Conservation (phyloP, 1,140 invertebrate species). For the Brachionus asplanchnoidis region DNA sequence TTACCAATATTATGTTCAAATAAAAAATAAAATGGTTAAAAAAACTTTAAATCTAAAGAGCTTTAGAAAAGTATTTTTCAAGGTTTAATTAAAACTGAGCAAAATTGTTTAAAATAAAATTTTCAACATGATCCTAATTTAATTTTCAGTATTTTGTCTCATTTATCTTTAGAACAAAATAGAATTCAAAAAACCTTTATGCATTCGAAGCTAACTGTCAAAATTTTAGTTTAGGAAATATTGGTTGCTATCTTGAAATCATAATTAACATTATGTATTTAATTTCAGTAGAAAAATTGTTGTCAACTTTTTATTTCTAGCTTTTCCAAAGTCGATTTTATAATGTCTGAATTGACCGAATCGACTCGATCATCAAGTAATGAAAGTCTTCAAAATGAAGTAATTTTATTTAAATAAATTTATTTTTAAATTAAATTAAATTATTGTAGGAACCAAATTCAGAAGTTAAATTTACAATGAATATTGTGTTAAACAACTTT, state of each 20-base stretch:
- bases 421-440: not conserved
- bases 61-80: no score
- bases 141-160: no score
- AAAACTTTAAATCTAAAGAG: no score
- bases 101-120: no score
- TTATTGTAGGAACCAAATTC: not conserved
- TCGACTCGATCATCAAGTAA: not conserved
- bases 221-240: not conserved
- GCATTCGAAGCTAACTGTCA: not conserved
- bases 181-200: not conserved
- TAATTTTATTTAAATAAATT: not conserved
- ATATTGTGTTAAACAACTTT: constrained; percentile 2
- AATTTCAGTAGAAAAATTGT: not conserved
- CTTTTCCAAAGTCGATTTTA: not conserved
- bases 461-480: constrained; percentile 32
- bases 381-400: not conserved
- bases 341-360: not conserved
- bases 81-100: no score
- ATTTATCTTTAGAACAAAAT: not conserved
- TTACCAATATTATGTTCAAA: no score
- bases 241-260: not conserved
- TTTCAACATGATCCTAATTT: no score
- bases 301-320: not conserved
- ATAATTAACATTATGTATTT: not conserved
- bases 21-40: no score